phyloP scores from a whole-genome alignment of 1,140 invertebrate species.

The Lycorma delicatula region DNA sequence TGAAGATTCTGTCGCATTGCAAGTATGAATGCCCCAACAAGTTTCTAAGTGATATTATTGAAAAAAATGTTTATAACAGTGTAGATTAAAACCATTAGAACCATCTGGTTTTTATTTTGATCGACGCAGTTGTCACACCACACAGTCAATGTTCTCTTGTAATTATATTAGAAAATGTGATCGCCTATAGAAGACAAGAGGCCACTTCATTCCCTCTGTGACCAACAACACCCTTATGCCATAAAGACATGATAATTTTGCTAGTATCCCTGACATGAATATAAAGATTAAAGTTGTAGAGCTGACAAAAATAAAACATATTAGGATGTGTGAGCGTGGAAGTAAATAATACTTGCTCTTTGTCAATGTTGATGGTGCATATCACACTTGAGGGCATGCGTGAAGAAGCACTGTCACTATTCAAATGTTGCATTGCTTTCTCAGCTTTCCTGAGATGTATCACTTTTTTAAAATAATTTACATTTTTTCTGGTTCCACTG shows the following conservation, averaged over 20 bases:
- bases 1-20: slow-evolving; percentile 14
- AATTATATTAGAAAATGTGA: background rate
- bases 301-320: slow-evolving; percentile 14
- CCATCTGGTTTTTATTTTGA: slow-evolving; percentile 12
- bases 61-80: background rate
- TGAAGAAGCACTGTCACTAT: too few relatives aligned
- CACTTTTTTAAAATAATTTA: background rate
- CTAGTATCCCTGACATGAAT: slow-evolving; percentile 20
- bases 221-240: slow-evolving; percentile 16
- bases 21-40: slow-evolving; percentile 12
- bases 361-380: background rate
- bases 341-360: slow-evolving; percentile 5
- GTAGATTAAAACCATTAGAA: slow-evolving; percentile 12
- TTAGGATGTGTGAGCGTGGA: slow-evolving; percentile 1
- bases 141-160: background rate
- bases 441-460: background rate
- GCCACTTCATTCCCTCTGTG: slow-evolving; percentile 22
- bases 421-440: background rate
- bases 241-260: slow-evolving; percentile 16
- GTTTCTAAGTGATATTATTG: slow-evolving; percentile 1
- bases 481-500: background rate
- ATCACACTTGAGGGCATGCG: background rate
- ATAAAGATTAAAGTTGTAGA: slow-evolving; percentile 20
- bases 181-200: slow-evolving; percentile 17
- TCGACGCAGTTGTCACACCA: slow-evolving; percentile 8